Percentiles rank a stretch among this genome's conserved stretches.
Evolutionary conservation across 2,797 vertebrate species (phyloP).

Genomic region (Spondyliosoma cantharus): DNA sequence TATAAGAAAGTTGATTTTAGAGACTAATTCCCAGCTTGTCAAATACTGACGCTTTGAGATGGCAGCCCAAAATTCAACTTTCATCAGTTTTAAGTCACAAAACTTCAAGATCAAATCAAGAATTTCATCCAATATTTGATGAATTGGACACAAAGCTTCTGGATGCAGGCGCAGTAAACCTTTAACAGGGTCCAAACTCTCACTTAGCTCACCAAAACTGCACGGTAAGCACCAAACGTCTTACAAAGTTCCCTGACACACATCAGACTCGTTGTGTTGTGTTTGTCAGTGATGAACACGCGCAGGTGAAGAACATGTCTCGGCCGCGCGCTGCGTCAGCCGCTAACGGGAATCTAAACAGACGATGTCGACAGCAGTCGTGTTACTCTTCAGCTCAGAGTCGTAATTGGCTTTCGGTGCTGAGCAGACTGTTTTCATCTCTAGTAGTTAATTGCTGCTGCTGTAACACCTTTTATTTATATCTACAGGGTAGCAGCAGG

Average conservation of each 20-base stretch:
- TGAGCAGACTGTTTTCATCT: conserved; percentile 22
- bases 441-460: conserved; percentile 37
- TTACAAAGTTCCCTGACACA: no score
- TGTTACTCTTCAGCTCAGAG: conserved; percentile 30
- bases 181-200: neutral
- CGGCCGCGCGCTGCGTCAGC: conserved; percentile 15
- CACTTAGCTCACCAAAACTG: no score
- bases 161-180: neutral
- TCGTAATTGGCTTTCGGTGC: conserved; percentile 51
- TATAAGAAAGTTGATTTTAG: no score
- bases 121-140: neutral
- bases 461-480: conserved; percentile 16
- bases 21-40: no score
- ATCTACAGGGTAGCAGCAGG: neutral
- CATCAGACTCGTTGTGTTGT: neutral
- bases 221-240: no score
- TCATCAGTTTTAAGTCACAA: no score
- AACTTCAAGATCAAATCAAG: neutral
- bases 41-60: no score
- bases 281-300: conserved; percentile 1
- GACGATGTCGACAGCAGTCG: conserved; percentile 35
- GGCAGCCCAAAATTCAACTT: neutral
- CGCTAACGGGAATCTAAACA: conserved; percentile 29
- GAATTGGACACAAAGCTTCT: neutral
- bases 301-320: conserved; percentile 4